These are phyloP conservation scores for Thamnophis sirtalis DNA, from an alignment of 2,113 vertebrate genomes.

Conservation along the genomic window DNA sequence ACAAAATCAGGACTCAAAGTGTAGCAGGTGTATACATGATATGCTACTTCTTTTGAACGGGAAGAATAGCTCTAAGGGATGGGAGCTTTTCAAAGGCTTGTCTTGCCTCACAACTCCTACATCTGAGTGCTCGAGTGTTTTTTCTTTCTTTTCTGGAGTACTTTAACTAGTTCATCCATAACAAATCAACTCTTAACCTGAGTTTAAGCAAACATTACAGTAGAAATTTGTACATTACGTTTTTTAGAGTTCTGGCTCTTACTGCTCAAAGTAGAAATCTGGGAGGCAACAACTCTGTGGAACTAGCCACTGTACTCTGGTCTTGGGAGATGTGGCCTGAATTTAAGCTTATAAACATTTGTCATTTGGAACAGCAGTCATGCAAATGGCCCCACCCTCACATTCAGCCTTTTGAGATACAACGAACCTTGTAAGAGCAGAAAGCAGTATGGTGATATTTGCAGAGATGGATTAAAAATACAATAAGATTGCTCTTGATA, in stretches of 20 bases:
- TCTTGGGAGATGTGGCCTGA: constrained; percentile 1
- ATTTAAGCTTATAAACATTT: neutral
- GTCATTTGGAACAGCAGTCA: neutral
- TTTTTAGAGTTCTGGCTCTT: neutral
- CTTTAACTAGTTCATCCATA: constrained; percentile 52
- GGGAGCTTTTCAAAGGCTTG: constrained; percentile 46
- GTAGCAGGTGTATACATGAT: constrained; percentile 56
- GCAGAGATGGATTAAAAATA: constrained; percentile 15
- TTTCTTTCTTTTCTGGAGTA: constrained; percentile 50
- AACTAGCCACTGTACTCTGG: too few species aligned
- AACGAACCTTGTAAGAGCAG: constrained; percentile 24
- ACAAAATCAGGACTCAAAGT: constrained; percentile 55
- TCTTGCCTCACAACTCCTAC: constrained; percentile 46
- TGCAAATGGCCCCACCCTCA: neutral
- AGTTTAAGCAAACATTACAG: constrained; percentile 19
- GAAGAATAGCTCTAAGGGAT: constrained; percentile 50
- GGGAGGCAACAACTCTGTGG: neutral
- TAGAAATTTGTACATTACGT: constrained; percentile 44
- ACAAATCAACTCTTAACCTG: neutral
- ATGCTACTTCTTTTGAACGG: constrained; percentile 57
- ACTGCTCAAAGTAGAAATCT: neutral
- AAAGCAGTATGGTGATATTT: constrained; percentile 27
- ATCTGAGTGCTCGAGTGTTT: constrained; percentile 37
- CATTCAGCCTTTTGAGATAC: neutral
- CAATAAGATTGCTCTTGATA: constrained; percentile 23